phyloP scores from a whole-genome alignment of 2,113 vertebrate species.

The Edolisoma coerulescens region DNA sequence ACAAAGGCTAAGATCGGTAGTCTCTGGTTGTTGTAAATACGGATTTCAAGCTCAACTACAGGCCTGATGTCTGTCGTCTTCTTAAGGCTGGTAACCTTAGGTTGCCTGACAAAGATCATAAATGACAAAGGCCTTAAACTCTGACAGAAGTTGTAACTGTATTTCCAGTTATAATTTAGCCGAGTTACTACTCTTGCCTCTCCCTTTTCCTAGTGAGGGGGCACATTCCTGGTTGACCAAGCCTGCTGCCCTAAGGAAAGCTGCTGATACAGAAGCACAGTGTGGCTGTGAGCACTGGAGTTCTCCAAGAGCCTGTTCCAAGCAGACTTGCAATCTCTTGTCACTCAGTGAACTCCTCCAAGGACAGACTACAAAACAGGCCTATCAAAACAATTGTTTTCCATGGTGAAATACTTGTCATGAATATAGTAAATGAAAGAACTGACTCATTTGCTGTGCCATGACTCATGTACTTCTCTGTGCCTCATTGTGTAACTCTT shows the following conservation, averaged over 20 bases:
- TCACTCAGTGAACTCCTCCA: neutral
- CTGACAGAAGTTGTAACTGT: neutral
- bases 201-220: neutral
- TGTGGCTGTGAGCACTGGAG: accelerated
- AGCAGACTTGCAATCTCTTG: neutral
- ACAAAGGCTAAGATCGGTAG: accelerated
- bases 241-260: neutral
- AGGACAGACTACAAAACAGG: neutral
- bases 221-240: neutral
- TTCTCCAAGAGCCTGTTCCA: neutral
- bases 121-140: neutral
- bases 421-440: constrained; percentile 33
- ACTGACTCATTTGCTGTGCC: neutral
- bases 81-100: neutral
- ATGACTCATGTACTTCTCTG: neutral
- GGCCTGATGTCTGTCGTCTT: neutral
- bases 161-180: neutral
- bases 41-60: neutral
- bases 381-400: neutral
- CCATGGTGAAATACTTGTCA: neutral
- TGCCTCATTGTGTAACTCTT: constrained; percentile 4
- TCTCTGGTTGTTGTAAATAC: neutral
- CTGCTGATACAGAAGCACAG: neutral
- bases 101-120: neutral
- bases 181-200: neutral